Evolutionary conservation across 2,888 invertebrate genomes (phyloP).

Genomic region (Rhyacophila evoluta): DNA sequence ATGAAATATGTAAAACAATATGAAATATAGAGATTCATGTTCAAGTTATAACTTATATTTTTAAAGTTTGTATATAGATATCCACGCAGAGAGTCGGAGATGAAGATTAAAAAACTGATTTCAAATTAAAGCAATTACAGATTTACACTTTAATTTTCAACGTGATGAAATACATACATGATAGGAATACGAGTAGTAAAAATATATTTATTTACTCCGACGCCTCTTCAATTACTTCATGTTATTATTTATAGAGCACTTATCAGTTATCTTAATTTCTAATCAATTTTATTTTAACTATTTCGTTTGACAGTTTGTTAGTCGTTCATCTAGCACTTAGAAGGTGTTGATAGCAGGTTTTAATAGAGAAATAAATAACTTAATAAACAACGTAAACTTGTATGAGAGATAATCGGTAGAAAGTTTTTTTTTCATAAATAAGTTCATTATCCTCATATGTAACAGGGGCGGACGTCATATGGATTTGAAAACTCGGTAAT

Average conservation of each 20-base stretch:
- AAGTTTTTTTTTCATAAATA: no score
- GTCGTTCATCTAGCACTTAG: not conserved
- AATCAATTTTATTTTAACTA: conserved; percentile 7
- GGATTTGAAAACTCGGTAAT: no score
- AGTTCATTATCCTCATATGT: not conserved
- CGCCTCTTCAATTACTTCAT: not conserved
- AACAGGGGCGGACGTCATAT: no score
- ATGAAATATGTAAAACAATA: no score
- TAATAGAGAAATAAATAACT: not conserved
- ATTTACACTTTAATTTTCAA: no score
- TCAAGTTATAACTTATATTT: no score
- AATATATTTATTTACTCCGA: not conserved
- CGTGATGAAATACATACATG: no score
- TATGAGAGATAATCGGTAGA: not conserved
- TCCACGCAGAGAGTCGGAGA: no score
- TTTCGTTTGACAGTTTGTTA: not conserved
- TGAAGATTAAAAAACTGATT: no score
- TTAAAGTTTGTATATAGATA: no score
- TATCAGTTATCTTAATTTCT: not conserved
- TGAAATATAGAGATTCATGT: no score
- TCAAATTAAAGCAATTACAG: no score
- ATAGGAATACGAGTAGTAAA: not conserved
- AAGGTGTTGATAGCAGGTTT: not conserved
- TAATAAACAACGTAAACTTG: not conserved
- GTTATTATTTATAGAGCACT: conserved; percentile 3